phyloP scores from a whole-genome alignment of 2,113 vertebrate species.

The Stegastes partitus region DNA sequence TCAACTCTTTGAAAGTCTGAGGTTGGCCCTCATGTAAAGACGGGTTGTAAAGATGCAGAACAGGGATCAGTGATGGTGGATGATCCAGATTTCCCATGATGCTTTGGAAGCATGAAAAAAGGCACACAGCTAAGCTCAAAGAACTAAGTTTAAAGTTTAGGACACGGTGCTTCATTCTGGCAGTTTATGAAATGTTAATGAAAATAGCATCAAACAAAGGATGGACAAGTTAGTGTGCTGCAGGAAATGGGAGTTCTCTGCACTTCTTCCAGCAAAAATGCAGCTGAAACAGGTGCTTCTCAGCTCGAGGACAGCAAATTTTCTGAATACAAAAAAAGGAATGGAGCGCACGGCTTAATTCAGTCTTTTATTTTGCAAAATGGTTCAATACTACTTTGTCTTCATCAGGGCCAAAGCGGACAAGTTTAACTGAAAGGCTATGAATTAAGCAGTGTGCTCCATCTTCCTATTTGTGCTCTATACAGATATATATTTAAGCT shows the following conservation, averaged over 20 bases:
- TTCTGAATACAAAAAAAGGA: too few species aligned
- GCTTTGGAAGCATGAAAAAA: constrained; percentile 22
- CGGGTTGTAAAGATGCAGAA: constrained; percentile 16
- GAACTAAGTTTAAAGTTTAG: constrained; percentile 28
- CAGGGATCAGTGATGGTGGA: constrained; percentile 16
- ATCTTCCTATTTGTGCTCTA: too few species aligned
- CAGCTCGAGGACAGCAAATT: too few species aligned
- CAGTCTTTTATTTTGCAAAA: too few species aligned
- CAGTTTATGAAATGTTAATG: constrained; percentile 24
- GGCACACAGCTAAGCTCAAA: constrained; percentile 1
- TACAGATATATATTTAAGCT: neutral
- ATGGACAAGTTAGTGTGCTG: neutral
- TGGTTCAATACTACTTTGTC: too few species aligned
- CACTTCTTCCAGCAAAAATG: too few species aligned
- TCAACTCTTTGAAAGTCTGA: constrained; percentile 67
- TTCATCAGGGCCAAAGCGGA: too few species aligned
- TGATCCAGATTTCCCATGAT: constrained; percentile 40
- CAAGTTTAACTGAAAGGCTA: too few species aligned
- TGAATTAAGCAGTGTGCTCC: too few species aligned
- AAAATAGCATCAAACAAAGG: constrained; percentile 11
- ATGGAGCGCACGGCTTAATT: too few species aligned
- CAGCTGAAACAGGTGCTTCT: too few species aligned
- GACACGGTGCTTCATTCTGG: neutral
- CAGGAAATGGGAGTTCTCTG: neutral
- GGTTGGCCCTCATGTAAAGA: constrained; percentile 43